Base-by-base conservation (phyloP, 92 coral and sea anemone genomes). In the Montipora capitata region DNA sequence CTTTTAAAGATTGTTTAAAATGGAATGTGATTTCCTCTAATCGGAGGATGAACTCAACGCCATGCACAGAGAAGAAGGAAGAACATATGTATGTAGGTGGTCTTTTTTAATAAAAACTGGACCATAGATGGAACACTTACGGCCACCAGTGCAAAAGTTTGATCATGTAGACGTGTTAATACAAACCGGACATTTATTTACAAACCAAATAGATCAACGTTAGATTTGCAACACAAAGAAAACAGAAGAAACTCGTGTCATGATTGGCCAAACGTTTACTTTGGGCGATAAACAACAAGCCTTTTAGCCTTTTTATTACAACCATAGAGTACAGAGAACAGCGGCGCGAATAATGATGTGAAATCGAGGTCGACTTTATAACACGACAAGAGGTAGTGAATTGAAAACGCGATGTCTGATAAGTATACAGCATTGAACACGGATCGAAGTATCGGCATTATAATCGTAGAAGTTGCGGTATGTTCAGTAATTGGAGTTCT, bases 221-320 rank as follows among this genome's bases (percentile, higher is more conserved):
- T 8, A 14, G 39, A 18, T 66, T 52, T 39, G 8, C 52, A 68
- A 17, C 68, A 40, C 42, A 81, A 81, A 81, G 68, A 42, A 27
- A 27, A 44, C 35, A 27, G n/a, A 45, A 11, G 52, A 13, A 38
- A 16, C 4, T 11, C 77, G 56, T 2, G 85, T 40, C 0, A 10
- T 44, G 77, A 69, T 81, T 81, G 85, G 85, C 11, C 56, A n/a
- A 38, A 41, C 7, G 56, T 69, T 81, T 81, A 68, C 77, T 15
- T 68, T 68, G 10, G 67, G 35, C 8, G 8, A 81, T 52, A 40
- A 18, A 38, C 10, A 45, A 27, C 66, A 67, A 39, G 20, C 3
- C 65, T 15, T 27, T 68, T 49, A 67, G 68, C 64, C 85, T 61
- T 62, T 38, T 17, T 35, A 38, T 49, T 52, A 68, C 16, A 35